A percentile compares a stretch with the other conserved stretches of the same genome.
Evolutionary conservation across 2,113 vertebrate species (phyloP).

Genomic region (Chauna torquata): DNA sequence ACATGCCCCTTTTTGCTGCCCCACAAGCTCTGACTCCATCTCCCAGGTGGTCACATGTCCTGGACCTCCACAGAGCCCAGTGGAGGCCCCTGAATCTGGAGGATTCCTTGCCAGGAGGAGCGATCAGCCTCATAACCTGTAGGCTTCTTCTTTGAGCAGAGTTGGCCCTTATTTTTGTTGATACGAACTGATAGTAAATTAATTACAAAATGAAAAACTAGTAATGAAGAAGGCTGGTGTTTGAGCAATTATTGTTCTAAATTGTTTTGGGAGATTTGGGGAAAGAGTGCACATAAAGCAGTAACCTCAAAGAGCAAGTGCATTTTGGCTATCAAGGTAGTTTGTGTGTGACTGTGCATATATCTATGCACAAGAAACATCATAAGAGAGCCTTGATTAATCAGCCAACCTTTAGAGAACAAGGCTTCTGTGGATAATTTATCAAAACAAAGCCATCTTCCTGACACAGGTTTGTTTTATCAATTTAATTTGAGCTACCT

Average conservation of each 20-base stretch:
- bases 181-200: background rate
- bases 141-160: background rate
- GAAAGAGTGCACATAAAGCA: background rate
- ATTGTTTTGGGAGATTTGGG: background rate
- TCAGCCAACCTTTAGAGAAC: background rate
- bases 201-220: background rate
- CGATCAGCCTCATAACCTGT: accelerated
- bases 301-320: background rate
- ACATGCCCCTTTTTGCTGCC: background rate
- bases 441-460: conserved; percentile 18
- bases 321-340: background rate
- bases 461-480: background rate
- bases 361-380: background rate
- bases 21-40: background rate
- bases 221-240: background rate
- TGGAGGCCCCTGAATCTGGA: background rate
- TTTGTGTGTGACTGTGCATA: background rate
- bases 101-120: background rate
- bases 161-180: accelerated
- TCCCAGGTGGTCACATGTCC: background rate
- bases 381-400: background rate
- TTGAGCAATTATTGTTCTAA: background rate
- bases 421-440: conserved; percentile 4
- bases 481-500: background rate
- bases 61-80: background rate